These are phyloP conservation scores for Chlorodrepanis virens DNA, from an alignment of 2,113 vertebrate genomes.

Conservation along the genomic window DNA sequence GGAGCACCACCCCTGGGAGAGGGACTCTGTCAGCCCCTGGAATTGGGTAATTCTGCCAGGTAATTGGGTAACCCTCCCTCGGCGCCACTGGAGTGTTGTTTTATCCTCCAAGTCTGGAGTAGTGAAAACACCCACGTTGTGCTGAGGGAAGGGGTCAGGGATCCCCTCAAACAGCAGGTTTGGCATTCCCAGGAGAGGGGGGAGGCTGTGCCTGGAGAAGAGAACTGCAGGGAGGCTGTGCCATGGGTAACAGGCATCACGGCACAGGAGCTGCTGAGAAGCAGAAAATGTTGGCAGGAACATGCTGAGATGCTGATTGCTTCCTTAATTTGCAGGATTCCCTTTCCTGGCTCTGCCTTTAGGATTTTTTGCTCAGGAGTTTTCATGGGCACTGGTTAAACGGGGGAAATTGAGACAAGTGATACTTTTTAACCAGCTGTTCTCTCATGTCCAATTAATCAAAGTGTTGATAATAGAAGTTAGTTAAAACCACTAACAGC, in stretches of 20 bases:
- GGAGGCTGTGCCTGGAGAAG: neutral
- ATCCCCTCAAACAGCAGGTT: neutral
- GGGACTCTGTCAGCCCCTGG: neutral
- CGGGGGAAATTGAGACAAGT: rapidly evolving
- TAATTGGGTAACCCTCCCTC: neutral
- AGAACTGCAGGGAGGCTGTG: neutral
- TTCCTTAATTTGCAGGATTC: rapidly evolving
- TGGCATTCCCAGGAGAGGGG: neutral
- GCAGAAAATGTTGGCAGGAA: neutral
- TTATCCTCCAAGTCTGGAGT: neutral
- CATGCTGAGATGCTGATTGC: neutral
- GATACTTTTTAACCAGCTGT: neutral
- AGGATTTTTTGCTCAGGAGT: neutral
- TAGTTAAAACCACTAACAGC: neutral
- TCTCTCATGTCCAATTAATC: neutral
- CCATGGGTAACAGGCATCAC: rapidly evolving
- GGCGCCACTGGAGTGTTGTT: neutral
- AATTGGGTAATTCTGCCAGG: rapidly evolving
- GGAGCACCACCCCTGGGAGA: neutral
- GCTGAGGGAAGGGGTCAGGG: neutral
- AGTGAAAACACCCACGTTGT: rapidly evolving
- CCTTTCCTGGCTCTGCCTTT: neutral
- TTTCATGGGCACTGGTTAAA: neutral
- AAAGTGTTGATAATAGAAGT: neutral
- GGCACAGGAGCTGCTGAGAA: neutral